A percentile compares a stretch with the other conserved stretches of the same genome.
Evolutionary conservation across 2,113 vertebrate genomes (phyloP).

Genomic region (Notechis scutatus): DNA sequence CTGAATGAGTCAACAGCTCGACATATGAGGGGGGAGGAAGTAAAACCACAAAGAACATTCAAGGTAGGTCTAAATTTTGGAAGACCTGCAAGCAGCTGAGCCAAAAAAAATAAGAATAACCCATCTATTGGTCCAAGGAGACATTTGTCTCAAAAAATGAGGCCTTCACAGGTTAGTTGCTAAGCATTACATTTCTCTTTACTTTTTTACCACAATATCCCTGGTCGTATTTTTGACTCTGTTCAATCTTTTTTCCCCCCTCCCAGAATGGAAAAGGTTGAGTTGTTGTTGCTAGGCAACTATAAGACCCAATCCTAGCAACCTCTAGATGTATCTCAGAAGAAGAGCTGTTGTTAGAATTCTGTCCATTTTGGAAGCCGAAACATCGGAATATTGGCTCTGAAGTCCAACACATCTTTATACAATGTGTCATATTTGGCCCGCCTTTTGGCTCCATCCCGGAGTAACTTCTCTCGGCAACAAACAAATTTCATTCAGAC

Average conservation of each 20-base stretch:
- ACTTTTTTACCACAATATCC: neutral
- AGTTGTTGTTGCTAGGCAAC: conserved; percentile 7
- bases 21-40: neutral
- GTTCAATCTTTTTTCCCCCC: neutral
- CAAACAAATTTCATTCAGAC: neutral
- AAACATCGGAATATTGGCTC: neutral
- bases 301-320: neutral
- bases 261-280: neutral
- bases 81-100: neutral
- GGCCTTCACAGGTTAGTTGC: neutral
- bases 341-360: neutral
- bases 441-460: neutral
- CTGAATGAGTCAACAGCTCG: neutral
- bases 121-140: neutral
- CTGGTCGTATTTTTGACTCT: neutral
- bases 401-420: neutral
- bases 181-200: neutral
- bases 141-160: neutral
- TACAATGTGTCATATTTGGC: neutral
- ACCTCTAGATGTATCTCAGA: neutral
- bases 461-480: neutral
- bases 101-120: neutral
- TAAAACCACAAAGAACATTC: neutral
- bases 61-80: neutral
- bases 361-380: neutral